Base-by-base conservation (phyloP, 2,113 vertebrate species). In the Odocoileus virginianus region DNA sequence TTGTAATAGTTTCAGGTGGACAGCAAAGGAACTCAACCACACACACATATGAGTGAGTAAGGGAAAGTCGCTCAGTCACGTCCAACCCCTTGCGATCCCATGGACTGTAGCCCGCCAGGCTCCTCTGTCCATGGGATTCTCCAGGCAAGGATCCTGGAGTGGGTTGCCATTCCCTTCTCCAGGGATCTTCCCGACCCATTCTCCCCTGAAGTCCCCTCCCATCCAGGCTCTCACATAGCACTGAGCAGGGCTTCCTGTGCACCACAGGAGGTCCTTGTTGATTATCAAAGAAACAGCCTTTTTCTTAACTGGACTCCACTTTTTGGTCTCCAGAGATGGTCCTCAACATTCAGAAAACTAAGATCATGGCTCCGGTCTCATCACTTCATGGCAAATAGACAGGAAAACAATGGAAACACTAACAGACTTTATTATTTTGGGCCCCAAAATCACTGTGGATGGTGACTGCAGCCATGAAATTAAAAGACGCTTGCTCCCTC, bases 21-120 rank as follows among this genome's bases (percentile, higher is more conserved):
- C 28, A 76, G 71, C 71, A 76, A 76, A 76, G 71, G 21, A 43
- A 25, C 71, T 43, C 36, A 76, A 7, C 6, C 12, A 14, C 14
- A 43, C 40, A 76, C 0, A 74, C 36, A 74, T 3, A 36, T 40
- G 67, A 13, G 19, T 71, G 10, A 40, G n/a, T 3, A 19, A 71
- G 19, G 67, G n/a, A 71, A 23, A 71, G n/a, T 40, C 10, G 2
- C 67, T 71, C 67, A 71, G 67, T 40, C 1, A 1, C 19, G 2
- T 71, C n/a, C 4, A 8, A 71, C n/a, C n/a, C 64, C n/a, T 71
- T 71, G 64, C 2, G 0, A 71, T 7, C n/a, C n/a, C n/a, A 11
- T 21, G n/a, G 64, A 71, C 64, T 21, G 17, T 11, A 36, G n/a
- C 64, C n/a, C 2, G 4, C n/a, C 17, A 71, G 64, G 64, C 64